Base-by-base conservation (phyloP, 2,113 vertebrate genomes). In the Pitta sordida region DNA sequence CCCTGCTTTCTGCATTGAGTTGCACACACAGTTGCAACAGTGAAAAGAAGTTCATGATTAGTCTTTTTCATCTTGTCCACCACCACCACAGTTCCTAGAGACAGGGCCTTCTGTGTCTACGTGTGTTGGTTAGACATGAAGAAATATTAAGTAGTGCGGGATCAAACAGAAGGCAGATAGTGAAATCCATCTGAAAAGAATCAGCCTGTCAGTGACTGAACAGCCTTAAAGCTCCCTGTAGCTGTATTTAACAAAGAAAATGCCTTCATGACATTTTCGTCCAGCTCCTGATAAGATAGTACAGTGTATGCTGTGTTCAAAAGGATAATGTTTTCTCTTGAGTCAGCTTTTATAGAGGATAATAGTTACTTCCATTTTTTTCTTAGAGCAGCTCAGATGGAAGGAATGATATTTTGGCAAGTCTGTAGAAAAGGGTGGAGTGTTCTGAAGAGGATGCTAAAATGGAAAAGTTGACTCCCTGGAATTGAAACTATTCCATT, bases 341-440 rank as follows among this genome's bases (percentile, higher is more conserved):
- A 87, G 83, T 94, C 83, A 95, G 85, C 91, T 93, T 90, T 87
- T 85, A 76, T 59, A 90, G 75, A 71, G 56, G 62, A 71, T 94
- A 88, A 73, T 22, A 53, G 49, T 87, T 87, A 29, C 65, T 89
- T 80, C 68, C 41, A 55, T 70, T 89, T 93, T 93, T 91, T 75
- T 76, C 51, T 86, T 71, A 32, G 49, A 83, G 84, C n/a, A 62
- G 49, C 44, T 91, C 51, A 91, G 67, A 93, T 1, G 41, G 86
- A 93, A 91, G 60, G 79, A 91, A 95, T 93, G 89, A 95, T 79
- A 82, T 82, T 84, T 86, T 91, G 93, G 76, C 90, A 93, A 55
- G 48, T 43, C 64, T 79, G 68, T 32, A 63, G 65, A 91, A 84
- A 86, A 94, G 81, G 83, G 86, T 92, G 85, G 62, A 15, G 67